Conservation (phyloP, 2,113 vertebrate species). For the Thryonomys swinderianus region DNA sequence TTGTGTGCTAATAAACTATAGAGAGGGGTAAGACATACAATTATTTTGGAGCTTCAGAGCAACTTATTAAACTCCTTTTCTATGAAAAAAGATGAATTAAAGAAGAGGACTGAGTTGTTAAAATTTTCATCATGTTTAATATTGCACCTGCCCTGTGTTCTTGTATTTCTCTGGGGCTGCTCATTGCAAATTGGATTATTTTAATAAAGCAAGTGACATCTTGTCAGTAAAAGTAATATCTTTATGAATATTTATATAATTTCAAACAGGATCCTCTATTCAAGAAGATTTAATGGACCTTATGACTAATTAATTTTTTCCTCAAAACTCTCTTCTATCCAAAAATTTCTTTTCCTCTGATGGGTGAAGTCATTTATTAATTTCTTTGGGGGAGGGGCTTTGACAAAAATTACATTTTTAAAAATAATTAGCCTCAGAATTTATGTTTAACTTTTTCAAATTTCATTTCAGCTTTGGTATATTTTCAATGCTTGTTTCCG, state of each 20-base stretch:
- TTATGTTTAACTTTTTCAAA: slow-evolving; percentile 11
- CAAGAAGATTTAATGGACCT: slow-evolving; percentile 47
- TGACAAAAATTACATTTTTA: neutral
- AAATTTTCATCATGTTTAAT: slow-evolving; percentile 54
- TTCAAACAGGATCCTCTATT: slow-evolving; percentile 57
- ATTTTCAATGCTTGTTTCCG: neutral
- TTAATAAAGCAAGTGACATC: slow-evolving; percentile 68
- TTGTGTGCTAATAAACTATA: neutral
- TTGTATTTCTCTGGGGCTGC: slow-evolving; percentile 29
- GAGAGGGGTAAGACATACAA: neutral
- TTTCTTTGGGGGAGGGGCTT: neutral
- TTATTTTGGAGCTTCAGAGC: neutral
- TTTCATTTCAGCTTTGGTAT: neutral
- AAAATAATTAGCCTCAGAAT: slow-evolving; percentile 9
- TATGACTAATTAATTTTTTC: slow-evolving; percentile 62
- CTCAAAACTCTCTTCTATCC: neutral
- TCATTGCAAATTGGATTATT: slow-evolving; percentile 57
- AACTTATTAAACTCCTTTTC: neutral
- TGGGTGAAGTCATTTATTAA: slow-evolving; percentile 30
- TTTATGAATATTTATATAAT: slow-evolving; percentile 70
- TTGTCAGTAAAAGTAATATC: slow-evolving; percentile 61
- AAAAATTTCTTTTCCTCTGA: slow-evolving; percentile 28
- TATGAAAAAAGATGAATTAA: neutral
- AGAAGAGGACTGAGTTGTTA: neutral
- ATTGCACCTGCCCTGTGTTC: neutral